Percentiles rank a stretch among this genome's conserved stretches.
Evolutionary conservation across 2,888 invertebrate genomes (phyloP).

Genomic region (Ophion ventricosus): DNA sequence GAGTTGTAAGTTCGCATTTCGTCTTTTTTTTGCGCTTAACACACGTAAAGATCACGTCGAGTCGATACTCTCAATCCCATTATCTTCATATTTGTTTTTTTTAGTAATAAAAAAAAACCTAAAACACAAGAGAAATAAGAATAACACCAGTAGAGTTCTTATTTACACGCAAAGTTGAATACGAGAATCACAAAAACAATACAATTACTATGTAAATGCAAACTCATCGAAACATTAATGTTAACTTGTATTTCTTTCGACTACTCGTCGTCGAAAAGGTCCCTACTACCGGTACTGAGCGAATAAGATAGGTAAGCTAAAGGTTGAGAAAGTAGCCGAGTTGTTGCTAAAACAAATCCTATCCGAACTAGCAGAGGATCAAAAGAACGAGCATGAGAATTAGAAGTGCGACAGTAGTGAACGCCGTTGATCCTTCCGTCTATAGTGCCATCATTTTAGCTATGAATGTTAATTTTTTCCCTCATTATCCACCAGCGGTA

Average conservation of each 20-base stretch:
- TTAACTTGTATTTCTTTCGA: constrained; percentile 79
- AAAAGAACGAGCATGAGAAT: constrained; percentile 54
- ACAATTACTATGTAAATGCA: neutral
- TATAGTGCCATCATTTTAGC: constrained; percentile 27
- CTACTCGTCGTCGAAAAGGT: constrained; percentile 84
- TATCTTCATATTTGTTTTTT: neutral
- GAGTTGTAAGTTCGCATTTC: constrained; percentile 91
- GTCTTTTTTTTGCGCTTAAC: neutral
- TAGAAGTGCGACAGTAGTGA: constrained; percentile 38
- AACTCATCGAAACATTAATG: constrained; percentile 54
- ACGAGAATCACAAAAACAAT: neutral
- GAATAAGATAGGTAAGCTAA: constrained; percentile 87
- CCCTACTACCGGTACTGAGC: constrained; percentile 92
- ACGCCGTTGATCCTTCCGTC: constrained; percentile 14
- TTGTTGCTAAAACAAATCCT: constrained; percentile 49
- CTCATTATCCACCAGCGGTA: neutral
- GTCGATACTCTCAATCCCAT: neutral
- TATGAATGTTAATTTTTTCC: constrained; percentile 49
- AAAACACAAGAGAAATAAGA: neutral
- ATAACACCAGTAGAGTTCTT: neutral
- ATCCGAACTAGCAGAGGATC: constrained; percentile 15
- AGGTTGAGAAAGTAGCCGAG: constrained; percentile 55
- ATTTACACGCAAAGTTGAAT: neutral
- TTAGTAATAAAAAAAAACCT: neutral
- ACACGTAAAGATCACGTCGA: neutral